Evolutionary conservation across 2,113 vertebrate species (phyloP), one percentile per base, ranked within the genome.

Genomic region (Sciurus niger): DNA sequence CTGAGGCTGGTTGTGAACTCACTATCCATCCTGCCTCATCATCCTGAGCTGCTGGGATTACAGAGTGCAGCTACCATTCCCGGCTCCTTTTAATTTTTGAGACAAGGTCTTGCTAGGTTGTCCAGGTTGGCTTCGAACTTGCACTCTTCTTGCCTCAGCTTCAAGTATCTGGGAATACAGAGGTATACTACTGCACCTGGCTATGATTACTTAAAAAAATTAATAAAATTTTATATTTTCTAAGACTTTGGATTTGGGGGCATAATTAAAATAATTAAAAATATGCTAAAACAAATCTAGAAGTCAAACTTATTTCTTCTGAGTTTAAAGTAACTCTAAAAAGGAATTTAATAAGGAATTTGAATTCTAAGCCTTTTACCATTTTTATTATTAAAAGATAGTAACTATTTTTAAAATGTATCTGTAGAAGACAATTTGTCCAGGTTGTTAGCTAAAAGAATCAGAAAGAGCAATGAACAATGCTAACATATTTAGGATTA

Each of bases 261-360:
- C 25, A 92, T 77, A 89, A 94, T 83, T 85, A 78, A 94, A 89
- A 84, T 65, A 94, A 93, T 40, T 4, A 53, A 89, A 95, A 55
- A 76, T 32, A 84, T 32, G 32, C 25, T 92, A 90, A 94, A 94
- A 79, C n/a, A 92, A 88, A 85, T 25, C 37, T 32, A 74, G 78
- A 83, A 48, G 25, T 9, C n/a, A 79, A 84, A 37, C 24, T 18
- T n/a, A 63, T 30, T 22, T 65, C 68, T 72, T 58, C 13, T 67
- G 25, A 43, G 24, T 76, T 94, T 79, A 87, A 90, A 93, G 80
- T 85, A 92, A 95, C 25, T 68, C 37, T 80, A 67, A 87, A 53
- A 79, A 80, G 80, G 16, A 90, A 79, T 20, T 79, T 90, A 90
- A 43, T 79, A 85, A 70, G 4, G 46, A 92, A 34, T 74, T 77